Percentiles rank a stretch among this genome's conserved stretches.
Evolutionary conservation across 2,797 vertebrate species (phyloP).

Genomic region (Clarias platycephalus): DNA sequence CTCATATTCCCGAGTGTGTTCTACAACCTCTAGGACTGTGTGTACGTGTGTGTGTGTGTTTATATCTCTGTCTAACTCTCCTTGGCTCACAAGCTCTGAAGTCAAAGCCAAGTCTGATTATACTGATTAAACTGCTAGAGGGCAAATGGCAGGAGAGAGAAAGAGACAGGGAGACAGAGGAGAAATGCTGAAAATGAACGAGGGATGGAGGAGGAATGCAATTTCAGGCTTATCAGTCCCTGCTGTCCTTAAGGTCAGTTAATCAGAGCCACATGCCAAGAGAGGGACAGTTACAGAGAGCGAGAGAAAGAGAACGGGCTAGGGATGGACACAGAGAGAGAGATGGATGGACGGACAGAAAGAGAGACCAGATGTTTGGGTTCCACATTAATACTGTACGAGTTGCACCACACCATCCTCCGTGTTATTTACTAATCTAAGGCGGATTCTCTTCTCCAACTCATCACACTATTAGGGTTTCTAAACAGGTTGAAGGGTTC

Average conservation of each 20-base stretch:
- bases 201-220: constrained; percentile 25
- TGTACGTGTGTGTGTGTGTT: neutral
- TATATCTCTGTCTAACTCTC: neutral
- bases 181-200: neutral
- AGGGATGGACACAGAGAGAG: neutral
- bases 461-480: neutral
- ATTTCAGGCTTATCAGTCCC: constrained; percentile 22
- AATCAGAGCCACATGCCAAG: constrained; percentile 19
- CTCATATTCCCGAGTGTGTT: neutral
- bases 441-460: too few relatives aligned
- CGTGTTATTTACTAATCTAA: neutral
- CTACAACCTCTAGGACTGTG: constrained; percentile 16
- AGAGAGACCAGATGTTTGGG: neutral
- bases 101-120: constrained; percentile 33
- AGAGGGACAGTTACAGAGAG: neutral
- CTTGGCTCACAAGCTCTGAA: neutral
- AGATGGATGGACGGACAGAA: neutral
- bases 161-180: neutral
- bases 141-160: constrained; percentile 19
- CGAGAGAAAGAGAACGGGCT: neutral
- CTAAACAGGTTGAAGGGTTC: neutral
- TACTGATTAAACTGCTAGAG: constrained; percentile 28
- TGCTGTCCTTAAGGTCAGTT: constrained; percentile 17
- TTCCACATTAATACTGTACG: neutral
- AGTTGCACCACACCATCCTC: too few relatives aligned